These are phyloP conservation scores for Seira musarum DNA, from an alignment of 2,888 invertebrate species.

Conservation along the genomic window DNA sequence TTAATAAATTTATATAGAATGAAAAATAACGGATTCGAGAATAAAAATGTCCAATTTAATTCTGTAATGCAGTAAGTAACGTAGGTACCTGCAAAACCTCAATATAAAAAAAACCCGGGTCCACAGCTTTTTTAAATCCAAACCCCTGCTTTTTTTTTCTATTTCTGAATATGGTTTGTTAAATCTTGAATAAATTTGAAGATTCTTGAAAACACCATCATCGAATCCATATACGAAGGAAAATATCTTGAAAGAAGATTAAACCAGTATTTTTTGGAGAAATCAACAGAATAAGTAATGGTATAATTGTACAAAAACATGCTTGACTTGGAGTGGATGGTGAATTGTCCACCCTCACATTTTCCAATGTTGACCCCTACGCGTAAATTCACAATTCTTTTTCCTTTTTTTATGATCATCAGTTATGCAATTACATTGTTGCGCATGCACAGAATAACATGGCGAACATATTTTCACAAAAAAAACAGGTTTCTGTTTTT, in stretches of 20 bases:
- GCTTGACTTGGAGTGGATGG: slow-evolving; percentile 25
- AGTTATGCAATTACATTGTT: slow-evolving; percentile 58
- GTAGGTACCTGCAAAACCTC: no score
- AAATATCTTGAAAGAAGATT: neutral
- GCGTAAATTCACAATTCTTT: slow-evolving; percentile 54
- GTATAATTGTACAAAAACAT: slow-evolving; percentile 25
- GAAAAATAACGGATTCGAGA: no score
- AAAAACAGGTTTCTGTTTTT: slow-evolving; percentile 53
- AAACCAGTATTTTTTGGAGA: slow-evolving; percentile 29
- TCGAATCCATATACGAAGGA: no score
- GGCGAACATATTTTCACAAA: neutral
- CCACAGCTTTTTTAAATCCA: no score
- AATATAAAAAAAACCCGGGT: no score
- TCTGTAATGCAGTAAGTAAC: no score
- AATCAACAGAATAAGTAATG: slow-evolving; percentile 30
- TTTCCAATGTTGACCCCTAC: slow-evolving; percentile 59
- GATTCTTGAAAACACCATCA: neutral
- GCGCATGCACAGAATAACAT: slow-evolving; percentile 34
- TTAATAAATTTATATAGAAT: no score
- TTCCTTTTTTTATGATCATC: slow-evolving; percentile 42
- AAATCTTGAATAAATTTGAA: neutral
- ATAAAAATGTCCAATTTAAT: no score
- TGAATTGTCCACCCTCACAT: slow-evolving; percentile 61
- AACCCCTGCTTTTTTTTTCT: no score
- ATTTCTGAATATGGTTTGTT: no score